Conservation (phyloP, 1,140 invertebrate genomes). For the Conus ventricosus region DNA sequence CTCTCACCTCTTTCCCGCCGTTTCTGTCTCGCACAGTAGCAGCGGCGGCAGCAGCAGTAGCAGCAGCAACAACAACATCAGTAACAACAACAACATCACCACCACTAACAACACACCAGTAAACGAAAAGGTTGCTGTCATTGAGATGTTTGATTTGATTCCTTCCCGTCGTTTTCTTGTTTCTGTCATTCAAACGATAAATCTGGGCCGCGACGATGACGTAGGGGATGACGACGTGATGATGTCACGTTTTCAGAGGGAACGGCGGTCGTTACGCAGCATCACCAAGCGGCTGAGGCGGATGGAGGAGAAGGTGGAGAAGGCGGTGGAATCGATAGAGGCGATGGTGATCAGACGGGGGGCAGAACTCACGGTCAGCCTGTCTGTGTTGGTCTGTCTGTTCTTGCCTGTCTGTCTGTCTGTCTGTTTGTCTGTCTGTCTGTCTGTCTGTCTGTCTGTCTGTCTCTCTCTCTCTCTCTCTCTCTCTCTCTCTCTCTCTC, state of each 20-base stretch:
- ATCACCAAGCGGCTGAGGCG: not conserved
- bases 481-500: too few relatives aligned
- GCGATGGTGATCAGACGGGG: conserved; percentile 12
- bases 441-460: not conserved
- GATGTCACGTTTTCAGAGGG: not conserved
- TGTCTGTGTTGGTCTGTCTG: not conserved
- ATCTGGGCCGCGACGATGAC: not conserved
- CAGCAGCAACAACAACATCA: too few relatives aligned
- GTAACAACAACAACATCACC: too few relatives aligned
- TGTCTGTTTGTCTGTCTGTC: not conserved
- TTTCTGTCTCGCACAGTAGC: too few relatives aligned
- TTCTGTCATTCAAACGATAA: too few relatives aligned
- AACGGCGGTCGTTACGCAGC: conserved; percentile 1
- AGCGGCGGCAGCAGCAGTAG: too few relatives aligned
- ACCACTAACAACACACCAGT: too few relatives aligned
- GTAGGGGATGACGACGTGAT: not conserved
- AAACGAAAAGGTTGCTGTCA: too few relatives aligned
- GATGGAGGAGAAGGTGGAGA: not conserved
- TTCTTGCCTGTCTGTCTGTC: not conserved
- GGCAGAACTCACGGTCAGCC: conserved; percentile 17
- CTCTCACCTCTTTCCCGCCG: too few relatives aligned
- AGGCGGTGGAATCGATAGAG: not conserved
- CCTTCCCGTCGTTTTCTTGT: too few relatives aligned
- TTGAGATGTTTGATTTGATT: too few relatives aligned
- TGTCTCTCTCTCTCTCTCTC: not conserved